Percentiles rank a stretch among this genome's conserved stretches.
These are phyloP conservation scores for Riparia riparia DNA, from an alignment of 2,113 vertebrate genomes.

Conservation along the genomic window DNA sequence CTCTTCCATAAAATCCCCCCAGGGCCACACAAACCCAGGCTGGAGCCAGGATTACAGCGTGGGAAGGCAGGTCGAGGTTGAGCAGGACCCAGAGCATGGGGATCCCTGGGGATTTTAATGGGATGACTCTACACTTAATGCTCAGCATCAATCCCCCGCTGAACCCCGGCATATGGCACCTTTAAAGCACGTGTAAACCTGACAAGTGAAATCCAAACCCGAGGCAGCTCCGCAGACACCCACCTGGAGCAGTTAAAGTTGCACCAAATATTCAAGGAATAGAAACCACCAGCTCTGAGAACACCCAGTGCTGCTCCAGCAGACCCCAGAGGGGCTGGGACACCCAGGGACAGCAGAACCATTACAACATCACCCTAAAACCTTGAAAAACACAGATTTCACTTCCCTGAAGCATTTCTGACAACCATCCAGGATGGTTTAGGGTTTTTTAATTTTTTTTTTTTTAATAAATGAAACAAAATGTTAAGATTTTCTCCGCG, in stretches of 20 bases:
- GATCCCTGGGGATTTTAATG: background rate
- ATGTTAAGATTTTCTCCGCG: background rate
- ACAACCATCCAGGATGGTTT: background rate
- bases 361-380: fast-evolving
- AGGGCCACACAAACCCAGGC: background rate
- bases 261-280: background rate
- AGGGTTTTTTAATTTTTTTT: fast-evolving
- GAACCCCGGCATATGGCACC: background rate
- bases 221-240: background rate
- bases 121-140: background rate
- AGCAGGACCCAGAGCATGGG: background rate
- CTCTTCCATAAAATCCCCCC: background rate
- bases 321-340: background rate
- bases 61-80: background rate
- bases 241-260: background rate
- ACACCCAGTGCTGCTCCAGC: background rate
- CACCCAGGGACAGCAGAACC: background rate
- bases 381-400: background rate
- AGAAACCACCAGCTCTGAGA: background rate
- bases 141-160: background rate
- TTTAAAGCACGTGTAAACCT: background rate
- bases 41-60: fast-evolving
- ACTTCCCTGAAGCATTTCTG: background rate
- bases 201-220: background rate
- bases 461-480: background rate